Conservation (phyloP, 2,113 vertebrate species). For the Amphiprion percula region DNA sequence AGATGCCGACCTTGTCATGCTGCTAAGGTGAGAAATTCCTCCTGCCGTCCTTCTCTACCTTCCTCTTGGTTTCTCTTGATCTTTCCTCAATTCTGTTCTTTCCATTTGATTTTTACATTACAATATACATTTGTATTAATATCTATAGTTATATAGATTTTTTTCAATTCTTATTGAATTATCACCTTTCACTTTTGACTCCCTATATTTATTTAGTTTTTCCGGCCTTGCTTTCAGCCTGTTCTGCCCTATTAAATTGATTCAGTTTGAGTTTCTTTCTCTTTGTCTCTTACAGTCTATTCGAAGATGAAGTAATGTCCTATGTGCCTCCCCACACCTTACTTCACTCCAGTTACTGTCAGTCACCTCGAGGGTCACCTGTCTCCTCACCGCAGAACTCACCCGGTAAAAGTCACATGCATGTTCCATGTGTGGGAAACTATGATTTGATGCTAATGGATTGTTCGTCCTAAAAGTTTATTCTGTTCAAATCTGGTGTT, state of each 20-base stretch:
- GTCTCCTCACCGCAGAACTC: conserved; percentile 94
- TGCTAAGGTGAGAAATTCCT: conserved; percentile 86
- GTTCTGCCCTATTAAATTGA: too few relatives aligned
- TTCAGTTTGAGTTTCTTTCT: not conserved
- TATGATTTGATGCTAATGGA: too few relatives aligned
- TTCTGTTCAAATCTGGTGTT: too few relatives aligned
- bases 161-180: too few relatives aligned
- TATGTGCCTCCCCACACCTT: conserved; percentile 95
- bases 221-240: too few relatives aligned
- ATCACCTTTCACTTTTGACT: too few relatives aligned
- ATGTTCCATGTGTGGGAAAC: too few relatives aligned
- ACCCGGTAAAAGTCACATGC: conserved; percentile 83
- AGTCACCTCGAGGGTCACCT: conserved; percentile 79
- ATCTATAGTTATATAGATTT: too few relatives aligned
- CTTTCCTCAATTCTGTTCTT: not conserved
- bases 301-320: conserved; percentile 97
- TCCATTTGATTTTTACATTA: not conserved
- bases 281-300: conserved; percentile 83
- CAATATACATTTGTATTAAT: not conserved
- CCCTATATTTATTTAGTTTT: too few relatives aligned
- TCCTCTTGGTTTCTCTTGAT: too few relatives aligned
- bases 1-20: conserved; percentile 94
- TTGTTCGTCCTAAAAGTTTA: too few relatives aligned
- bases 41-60: not conserved
- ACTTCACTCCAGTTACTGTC: conserved; percentile 95